Evolutionary conservation across 2,888 invertebrate genomes (phyloP).

Genomic region (Rhynchonema sp.): DNA sequence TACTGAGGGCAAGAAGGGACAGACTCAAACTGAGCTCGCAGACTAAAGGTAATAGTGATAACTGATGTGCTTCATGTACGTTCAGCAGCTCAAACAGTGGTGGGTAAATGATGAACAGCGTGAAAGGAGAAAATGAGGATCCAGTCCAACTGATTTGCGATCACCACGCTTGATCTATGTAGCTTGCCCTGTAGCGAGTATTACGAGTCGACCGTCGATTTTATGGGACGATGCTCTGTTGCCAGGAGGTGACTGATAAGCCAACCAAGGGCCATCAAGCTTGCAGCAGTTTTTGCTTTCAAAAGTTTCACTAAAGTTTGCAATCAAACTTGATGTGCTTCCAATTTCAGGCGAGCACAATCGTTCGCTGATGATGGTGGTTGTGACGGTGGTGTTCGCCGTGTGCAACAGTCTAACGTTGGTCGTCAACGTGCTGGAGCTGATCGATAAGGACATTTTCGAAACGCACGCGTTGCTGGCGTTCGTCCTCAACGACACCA

Average conservation of each 20-base stretch:
- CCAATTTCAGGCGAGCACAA: slow-evolving; percentile 19
- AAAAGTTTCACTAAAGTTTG: no score
- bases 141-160: no score
- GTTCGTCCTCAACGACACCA: slow-evolving; percentile 20
- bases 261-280: not conserved
- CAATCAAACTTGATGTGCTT: no score
- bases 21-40: not conserved
- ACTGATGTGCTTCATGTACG: no score
- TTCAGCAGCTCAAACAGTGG: no score
- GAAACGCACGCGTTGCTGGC: slow-evolving; percentile 6
- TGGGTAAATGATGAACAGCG: no score
- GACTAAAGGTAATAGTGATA: not conserved
- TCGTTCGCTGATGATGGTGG: slow-evolving; percentile 20
- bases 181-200: no score
- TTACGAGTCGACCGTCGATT: no score
- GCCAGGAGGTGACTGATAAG: no score
- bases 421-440: slow-evolving; percentile 1
- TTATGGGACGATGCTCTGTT: no score
- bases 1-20: not conserved
- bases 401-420: slow-evolving; percentile 20
- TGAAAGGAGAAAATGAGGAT: no score
- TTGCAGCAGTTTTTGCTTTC: not conserved
- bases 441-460: not conserved
- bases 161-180: no score
- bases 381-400: slow-evolving; percentile 21